Evolutionary conservation across 2,797 vertebrate species (phyloP), one percentile per base, ranked within the genome.

Genomic region (Danio jaintianensis): DNA sequence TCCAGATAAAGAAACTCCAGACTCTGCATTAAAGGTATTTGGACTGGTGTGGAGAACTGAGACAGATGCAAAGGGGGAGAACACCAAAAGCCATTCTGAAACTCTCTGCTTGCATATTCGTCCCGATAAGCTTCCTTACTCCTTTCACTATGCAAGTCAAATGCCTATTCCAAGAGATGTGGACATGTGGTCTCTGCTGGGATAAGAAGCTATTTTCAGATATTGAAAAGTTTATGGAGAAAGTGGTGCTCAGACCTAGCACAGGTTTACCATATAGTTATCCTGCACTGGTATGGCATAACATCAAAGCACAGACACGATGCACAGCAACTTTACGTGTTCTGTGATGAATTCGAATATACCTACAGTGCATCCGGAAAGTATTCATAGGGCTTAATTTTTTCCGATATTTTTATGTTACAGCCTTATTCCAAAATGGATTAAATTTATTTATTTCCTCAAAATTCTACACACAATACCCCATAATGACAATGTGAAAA

Each of bases 151-250:
- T 75, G 9, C 9, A 63, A 2, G 42, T 81, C 1, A 81, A 81
- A 59, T 82, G 80, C 15, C 15, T 82, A 52, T 66, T 82, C 15
- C 55, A 82, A 62, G 80, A 77, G 55, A 76, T 77, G 52, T 82
- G 80, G 80, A 73, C 52, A 36, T 20, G 16, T 76, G 73, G 64
- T 9, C 18, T 70, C 3, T n/a, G 43, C n/a, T 82, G 63, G 73
- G 64, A 82, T 43, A 47, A 82, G 56, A n/a, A n/a, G n/a, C n/a
- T n/a, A n/a, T n/a, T n/a, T n/a, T n/a, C n/a, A n/a, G n/a, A n/a
- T n/a, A n/a, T n/a, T n/a, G n/a, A n/a, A n/a, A n/a, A n/a, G n/a
- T n/a, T n/a, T n/a, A n/a, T n/a, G n/a, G n/a, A n/a, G n/a, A n/a
- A n/a, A n/a, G n/a, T n/a, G n/a, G n/a, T n/a, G n/a, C n/a, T n/a